Percentiles rank a stretch among this genome's conserved stretches.
These are phyloP conservation scores for Polia nebulosa DNA, from an alignment of 2,888 invertebrate genomes.

Conservation along the genomic window DNA sequence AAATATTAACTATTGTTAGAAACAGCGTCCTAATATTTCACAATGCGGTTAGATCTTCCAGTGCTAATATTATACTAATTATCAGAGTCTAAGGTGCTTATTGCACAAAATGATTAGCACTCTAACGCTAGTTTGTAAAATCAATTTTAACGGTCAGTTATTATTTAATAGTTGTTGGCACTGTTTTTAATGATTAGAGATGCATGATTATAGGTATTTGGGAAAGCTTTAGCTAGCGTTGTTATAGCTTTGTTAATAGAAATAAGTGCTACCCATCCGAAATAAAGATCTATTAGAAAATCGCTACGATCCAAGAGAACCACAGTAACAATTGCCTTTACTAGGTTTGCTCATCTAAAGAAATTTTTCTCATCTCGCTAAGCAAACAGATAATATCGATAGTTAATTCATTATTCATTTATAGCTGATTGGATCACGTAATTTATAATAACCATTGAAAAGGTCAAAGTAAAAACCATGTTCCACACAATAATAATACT, in stretches of 20 bases:
- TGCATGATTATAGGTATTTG: too few species aligned
- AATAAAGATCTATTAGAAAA: background rate
- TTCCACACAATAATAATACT: conserved; percentile 17
- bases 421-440: conserved; percentile 29
- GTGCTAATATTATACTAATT: conserved; percentile 18
- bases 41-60: conserved; percentile 11
- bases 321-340: background rate
- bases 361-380: conserved; percentile 4
- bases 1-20: background rate
- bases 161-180: conserved; percentile 27
- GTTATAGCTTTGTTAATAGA: background rate
- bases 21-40: background rate
- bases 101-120: conserved; percentile 45
- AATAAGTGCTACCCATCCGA: background rate
- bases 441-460: conserved; percentile 28
- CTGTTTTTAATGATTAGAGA: conserved; percentile 1
- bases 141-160: conserved; percentile 51
- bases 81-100: conserved; percentile 29
- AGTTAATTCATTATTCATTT: conserved; percentile 29
- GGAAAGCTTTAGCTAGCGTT: background rate
- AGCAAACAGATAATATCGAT: conserved; percentile 18
- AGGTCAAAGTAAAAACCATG: conserved; percentile 40
- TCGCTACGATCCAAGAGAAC: background rate
- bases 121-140: conserved; percentile 39
- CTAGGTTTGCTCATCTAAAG: background rate